Conservation (phyloP, 2,888 invertebrate species). For the Tipula unca region DNA sequence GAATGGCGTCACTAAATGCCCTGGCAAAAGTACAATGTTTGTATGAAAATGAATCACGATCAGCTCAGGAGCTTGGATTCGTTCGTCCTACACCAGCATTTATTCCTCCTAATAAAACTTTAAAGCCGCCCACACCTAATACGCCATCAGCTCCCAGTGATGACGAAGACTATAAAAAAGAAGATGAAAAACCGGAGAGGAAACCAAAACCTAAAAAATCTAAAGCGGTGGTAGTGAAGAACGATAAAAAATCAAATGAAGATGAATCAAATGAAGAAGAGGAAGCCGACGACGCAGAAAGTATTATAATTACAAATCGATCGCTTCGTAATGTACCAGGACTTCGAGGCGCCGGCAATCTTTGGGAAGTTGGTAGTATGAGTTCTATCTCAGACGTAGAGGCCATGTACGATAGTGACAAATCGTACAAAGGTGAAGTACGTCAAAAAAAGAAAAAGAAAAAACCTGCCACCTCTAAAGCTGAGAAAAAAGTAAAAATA, state of each 20-base stretch:
- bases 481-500: constrained; percentile 31
- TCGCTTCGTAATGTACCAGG: constrained; percentile 65
- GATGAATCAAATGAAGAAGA: constrained; percentile 26
- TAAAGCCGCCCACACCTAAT: constrained; percentile 25
- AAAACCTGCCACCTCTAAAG: constrained; percentile 30
- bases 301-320: constrained; percentile 42
- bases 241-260: constrained; percentile 26
- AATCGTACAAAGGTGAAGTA: constrained; percentile 30
- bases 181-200: constrained; percentile 26
- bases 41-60: constrained; percentile 79
- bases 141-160: constrained; percentile 18
- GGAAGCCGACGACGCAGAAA: constrained; percentile 27
- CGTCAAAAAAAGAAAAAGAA: constrained; percentile 30
- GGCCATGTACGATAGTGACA: constrained; percentile 26
- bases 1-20: constrained; percentile 84
- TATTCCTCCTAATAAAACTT: not conserved
- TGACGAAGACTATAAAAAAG: constrained; percentile 24
- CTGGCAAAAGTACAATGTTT: constrained; percentile 84
- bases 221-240: constrained; percentile 24
- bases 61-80: constrained; percentile 53
- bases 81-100: constrained; percentile 44
- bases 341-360: constrained; percentile 66
- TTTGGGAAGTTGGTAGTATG: constrained; percentile 69
- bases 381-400: constrained; percentile 25
- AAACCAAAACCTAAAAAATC: constrained; percentile 22